Percentiles rank a stretch among this genome's conserved stretches.
Conservation (phyloP, 2,113 vertebrate species). For the Cynocephalus volans region DNA sequence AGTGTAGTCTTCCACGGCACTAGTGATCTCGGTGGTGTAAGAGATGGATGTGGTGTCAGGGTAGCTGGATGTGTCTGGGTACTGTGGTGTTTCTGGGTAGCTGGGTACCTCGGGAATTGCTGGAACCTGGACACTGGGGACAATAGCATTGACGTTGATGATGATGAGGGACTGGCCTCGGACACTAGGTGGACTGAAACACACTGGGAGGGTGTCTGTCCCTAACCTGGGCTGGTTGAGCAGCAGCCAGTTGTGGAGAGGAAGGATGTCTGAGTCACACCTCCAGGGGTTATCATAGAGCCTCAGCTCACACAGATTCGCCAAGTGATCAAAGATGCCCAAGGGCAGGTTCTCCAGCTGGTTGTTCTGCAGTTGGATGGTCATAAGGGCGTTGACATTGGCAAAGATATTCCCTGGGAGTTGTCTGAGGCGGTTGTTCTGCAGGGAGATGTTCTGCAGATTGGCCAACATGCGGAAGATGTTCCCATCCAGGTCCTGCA, state of each 20-base stretch:
- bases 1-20: accelerated
- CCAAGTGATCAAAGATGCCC: constrained; percentile 90
- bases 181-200: constrained; percentile 87
- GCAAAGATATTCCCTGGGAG: constrained; percentile 91
- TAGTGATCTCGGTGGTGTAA: neutral
- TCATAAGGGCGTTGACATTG: constrained; percentile 85
- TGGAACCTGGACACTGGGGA: neutral
- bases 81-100: neutral
- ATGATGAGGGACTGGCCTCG: constrained; percentile 84
- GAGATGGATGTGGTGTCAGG: neutral
- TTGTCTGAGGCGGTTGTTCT: constrained; percentile 92
- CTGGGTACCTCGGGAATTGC: neutral
- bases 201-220: constrained; percentile 87
- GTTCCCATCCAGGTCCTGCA: constrained; percentile 88
- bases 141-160: constrained; percentile 78
- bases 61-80: constrained; percentile 51
- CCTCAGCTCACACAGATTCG: constrained; percentile 87
- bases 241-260: constrained; percentile 92
- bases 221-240: constrained; percentile 88
- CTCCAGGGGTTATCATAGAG: constrained; percentile 95
- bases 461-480: constrained; percentile 89
- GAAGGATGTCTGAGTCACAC: constrained; percentile 92
- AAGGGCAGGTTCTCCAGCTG: constrained; percentile 91
- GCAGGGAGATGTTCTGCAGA: constrained; percentile 94
- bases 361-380: constrained; percentile 94